Base-by-base conservation (phyloP, 2,888 invertebrate genomes). In the Drosophila aldrichi region DNA sequence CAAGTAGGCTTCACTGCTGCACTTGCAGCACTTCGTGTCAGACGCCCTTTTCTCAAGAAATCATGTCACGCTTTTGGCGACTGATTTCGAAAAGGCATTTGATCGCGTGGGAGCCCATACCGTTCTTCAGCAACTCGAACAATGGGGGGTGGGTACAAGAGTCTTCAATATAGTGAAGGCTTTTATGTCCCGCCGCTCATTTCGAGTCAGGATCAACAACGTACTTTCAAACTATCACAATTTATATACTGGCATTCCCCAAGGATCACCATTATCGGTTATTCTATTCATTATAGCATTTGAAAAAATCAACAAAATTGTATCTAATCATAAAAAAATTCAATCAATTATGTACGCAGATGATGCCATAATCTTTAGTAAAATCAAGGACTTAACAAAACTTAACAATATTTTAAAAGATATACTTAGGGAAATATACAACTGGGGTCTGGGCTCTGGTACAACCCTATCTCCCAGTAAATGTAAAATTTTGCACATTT, bases 281-380 rank as follows among this genome's bases (percentile, higher is more conserved):
- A 59, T 66, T 3, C 10, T 66, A 41, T 60, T 70, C 40, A 69
- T 54, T 29, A 60, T 60, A 25, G 66, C 60, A 18, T 60, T 70
- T 46, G 57, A 68, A 62, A 16, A 57, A 54, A 49, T 44, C 29
- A 56, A 70, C 20, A 40, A 59, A n/a, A 66, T 54, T 46, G 44
- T 60, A 49, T 32, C 22, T 44, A 54, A 41, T 7, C 46, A 60
- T 48, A 61, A 67, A 41, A 25, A 48, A 16, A 29, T 63, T 6
- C 22, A 57, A 16, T 7, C 49, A n/a, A 29, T 36, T 4, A 49
- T 57, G n/a, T 57, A 57, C 41, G 63, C 51, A 36, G 51, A 64
- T 18, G 51, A 55, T 20, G 38, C n/a, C 10, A 48, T 10, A 16
- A 48, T 29, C n/a, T 48, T 48, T 16, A 29, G n/a, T 7, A 48